These are phyloP conservation scores for Clepsis dumicolana DNA, from an alignment of 2,888 invertebrate genomes.

Conservation along the genomic window DNA sequence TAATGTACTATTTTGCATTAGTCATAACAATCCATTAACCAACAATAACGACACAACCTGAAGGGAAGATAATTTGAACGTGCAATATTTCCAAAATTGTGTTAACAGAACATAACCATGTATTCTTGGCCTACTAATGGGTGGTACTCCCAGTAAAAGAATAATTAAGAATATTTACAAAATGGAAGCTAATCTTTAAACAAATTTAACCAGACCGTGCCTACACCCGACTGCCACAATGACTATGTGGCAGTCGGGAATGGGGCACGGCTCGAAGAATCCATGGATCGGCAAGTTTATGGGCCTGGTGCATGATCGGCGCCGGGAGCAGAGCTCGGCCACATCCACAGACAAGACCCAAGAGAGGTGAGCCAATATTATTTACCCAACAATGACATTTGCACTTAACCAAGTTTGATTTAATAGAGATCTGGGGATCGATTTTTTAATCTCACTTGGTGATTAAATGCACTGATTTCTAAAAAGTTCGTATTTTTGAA, in stretches of 20 bases:
- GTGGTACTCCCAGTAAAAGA: neutral
- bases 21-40: neutral
- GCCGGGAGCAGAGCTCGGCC: constrained; percentile 49
- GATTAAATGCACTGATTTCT: no score
- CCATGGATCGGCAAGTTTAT: constrained; percentile 54
- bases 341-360: constrained; percentile 49
- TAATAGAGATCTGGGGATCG: no score
- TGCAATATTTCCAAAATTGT: neutral
- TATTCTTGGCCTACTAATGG: neutral
- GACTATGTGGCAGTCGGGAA: constrained; percentile 53
- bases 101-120: neutral
- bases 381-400: neutral
- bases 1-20: no score
- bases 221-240: constrained; percentile 43
- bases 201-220: constrained; percentile 29
- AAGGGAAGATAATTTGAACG: neutral
- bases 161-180: neutral
- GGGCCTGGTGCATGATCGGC: constrained; percentile 49
- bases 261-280: constrained; percentile 51
- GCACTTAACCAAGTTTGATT: neutral
- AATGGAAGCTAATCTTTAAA: constrained; percentile 4
- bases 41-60: neutral
- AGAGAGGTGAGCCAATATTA: constrained; percentile 46
- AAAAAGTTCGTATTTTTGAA: no score
- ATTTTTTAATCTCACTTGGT: no score